These are phyloP conservation scores for Oxyura jamaicensis DNA, from an alignment of 2,113 vertebrate species.

Conservation along the genomic window DNA sequence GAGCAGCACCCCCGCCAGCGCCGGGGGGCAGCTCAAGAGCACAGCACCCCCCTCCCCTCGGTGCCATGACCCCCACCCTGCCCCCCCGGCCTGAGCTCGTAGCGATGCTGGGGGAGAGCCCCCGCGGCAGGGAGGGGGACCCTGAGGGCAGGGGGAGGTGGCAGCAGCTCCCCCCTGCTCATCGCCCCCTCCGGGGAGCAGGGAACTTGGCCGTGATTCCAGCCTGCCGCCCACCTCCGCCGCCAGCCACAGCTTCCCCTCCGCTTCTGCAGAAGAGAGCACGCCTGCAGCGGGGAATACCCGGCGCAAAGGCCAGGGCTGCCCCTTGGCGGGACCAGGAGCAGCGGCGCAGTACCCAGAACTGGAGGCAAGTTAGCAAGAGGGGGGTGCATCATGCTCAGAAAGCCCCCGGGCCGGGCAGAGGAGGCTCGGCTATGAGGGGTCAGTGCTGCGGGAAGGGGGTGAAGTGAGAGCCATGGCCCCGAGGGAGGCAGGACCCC, in stretches of 20 bases:
- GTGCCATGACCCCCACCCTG: fast-evolving
- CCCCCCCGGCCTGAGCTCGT: too few relatives aligned
- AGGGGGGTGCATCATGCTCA: background rate
- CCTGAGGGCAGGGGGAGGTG: fast-evolving
- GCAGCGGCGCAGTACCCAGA: background rate
- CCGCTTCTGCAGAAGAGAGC: constrained; percentile 6
- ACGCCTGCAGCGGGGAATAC: background rate
- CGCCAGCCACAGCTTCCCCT: background rate
- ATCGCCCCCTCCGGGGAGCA: background rate
- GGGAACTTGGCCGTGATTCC: background rate
- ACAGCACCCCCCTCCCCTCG: background rate
- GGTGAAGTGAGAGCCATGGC: too few relatives aligned
- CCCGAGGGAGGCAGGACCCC: fast-evolving
- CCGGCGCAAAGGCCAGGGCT: constrained; percentile 17
- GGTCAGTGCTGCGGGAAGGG: fast-evolving
- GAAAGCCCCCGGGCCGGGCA: background rate
- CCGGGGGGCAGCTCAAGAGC: background rate
- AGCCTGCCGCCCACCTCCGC: fast-evolving
- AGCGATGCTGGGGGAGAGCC: too few relatives aligned
- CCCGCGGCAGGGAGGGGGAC: fast-evolving
- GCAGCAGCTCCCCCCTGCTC: fast-evolving
- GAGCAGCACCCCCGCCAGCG: background rate
- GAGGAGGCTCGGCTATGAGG: background rate
- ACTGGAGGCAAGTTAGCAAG: background rate
- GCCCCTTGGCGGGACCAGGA: fast-evolving